Conservation (phyloP, 1,140 invertebrate species). For the Neelides sp. region DNA sequence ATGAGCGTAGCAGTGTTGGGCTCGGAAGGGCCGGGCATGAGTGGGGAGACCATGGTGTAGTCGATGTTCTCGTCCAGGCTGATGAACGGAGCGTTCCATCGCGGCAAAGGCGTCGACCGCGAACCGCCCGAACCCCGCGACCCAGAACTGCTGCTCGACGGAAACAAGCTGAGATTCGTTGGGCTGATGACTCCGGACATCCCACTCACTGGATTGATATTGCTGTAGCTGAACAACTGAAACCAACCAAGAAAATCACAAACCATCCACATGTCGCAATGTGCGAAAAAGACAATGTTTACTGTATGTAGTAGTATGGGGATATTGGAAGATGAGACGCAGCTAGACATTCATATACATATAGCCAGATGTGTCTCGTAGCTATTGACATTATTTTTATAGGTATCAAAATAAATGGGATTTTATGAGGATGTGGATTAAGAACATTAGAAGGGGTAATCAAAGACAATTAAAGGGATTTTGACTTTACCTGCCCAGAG, state of each 20-base stretch:
- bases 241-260: conserved; percentile 1
- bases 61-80: conserved; percentile 72
- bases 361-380: no score
- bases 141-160: conserved; percentile 60
- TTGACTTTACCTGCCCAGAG: conserved; percentile 25
- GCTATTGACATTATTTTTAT: no score
- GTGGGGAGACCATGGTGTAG: conserved; percentile 75
- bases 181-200: conserved; percentile 74
- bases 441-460: neutral
- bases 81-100: conserved; percentile 80
- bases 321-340: no score
- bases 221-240: conserved; percentile 80
- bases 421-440: no score
- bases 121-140: conserved; percentile 48
- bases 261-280: no score
- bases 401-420: no score
- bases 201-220: conserved; percentile 55
- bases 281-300: no score
- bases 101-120: conserved; percentile 47
- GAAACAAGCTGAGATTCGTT: conserved; percentile 74
- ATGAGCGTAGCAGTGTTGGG: conserved; percentile 54
- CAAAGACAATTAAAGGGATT: neutral
- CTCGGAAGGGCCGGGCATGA: conserved; percentile 48
- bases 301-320: conserved; percentile 4
- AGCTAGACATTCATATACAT: no score